phyloP scores from a whole-genome alignment of 2,888 invertebrate genomes.

The Mechanitis messenoides region DNA sequence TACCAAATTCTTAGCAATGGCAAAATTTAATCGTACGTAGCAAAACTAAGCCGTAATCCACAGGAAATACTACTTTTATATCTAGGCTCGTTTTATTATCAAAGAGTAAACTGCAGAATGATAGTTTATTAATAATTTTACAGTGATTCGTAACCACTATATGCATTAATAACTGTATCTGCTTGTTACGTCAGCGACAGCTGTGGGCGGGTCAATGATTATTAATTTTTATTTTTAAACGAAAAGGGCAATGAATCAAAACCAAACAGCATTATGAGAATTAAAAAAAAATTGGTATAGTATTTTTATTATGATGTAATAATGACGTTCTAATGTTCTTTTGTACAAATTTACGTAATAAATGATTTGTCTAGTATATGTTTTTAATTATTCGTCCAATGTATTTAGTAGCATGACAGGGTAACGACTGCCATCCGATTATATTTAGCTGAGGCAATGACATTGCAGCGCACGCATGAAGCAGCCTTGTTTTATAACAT shows the following conservation, averaged over 20 bases:
- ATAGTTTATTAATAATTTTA: slow-evolving; percentile 1
- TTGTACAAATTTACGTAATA: too few relatives aligned
- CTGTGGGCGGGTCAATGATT: background rate
- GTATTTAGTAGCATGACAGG: slow-evolving; percentile 13
- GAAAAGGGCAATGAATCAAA: background rate
- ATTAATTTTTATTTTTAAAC: background rate
- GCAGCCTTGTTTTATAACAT: slow-evolving; percentile 27
- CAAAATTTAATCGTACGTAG: too few relatives aligned
- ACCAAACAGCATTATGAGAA: too few relatives aligned
- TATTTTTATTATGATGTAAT: too few relatives aligned
- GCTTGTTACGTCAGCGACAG: background rate
- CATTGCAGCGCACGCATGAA: slow-evolving; percentile 29
- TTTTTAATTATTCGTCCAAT: slow-evolving; percentile 17
- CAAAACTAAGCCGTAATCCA: too few relatives aligned
- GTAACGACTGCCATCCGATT: slow-evolving; percentile 23
- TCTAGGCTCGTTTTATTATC: too few relatives aligned
- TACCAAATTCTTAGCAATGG: too few relatives aligned
- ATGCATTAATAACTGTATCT: background rate
- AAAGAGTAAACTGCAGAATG: background rate
- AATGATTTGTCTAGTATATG: background rate
- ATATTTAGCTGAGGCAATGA: slow-evolving; percentile 37
- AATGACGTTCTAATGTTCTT: too few relatives aligned
- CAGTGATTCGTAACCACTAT: background rate
- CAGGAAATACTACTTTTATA: too few relatives aligned
- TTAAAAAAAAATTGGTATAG: too few relatives aligned